Conservation (phyloP, 1,140 invertebrate genomes). For the Aphidius ervi region DNA sequence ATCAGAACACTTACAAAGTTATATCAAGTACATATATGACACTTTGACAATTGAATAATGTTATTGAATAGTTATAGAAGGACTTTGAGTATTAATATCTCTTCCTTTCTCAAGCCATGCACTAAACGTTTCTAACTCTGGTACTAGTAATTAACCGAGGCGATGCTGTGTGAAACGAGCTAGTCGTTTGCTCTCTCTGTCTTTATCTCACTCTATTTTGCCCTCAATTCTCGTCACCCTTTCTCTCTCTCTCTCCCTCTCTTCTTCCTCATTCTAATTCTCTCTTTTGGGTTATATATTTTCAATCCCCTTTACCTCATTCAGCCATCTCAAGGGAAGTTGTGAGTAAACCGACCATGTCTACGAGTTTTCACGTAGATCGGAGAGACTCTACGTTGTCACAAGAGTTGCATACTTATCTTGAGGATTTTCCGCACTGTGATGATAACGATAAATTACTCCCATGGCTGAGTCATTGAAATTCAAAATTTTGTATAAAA, state of each 20-base stretch:
- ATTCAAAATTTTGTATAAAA: slow-evolving; percentile 8
- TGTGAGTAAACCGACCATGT: slow-evolving; percentile 27
- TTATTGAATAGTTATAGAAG: too few relatives aligned
- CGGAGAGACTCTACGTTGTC: not conserved
- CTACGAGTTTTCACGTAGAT: slow-evolving; percentile 16
- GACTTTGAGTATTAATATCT: too few relatives aligned
- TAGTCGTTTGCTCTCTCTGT: slow-evolving; percentile 17
- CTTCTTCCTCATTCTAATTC: not conserved
- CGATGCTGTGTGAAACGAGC: slow-evolving; percentile 43
- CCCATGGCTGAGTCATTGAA: slow-evolving; percentile 15
- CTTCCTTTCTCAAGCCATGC: slow-evolving; percentile 11
- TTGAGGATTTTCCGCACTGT: slow-evolving; percentile 18
- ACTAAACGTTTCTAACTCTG: slow-evolving; percentile 42
- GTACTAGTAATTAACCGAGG: slow-evolving; percentile 46
- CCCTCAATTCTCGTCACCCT: slow-evolving; percentile 2
- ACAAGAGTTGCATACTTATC: slow-evolving; percentile 13
- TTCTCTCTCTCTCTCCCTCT: slow-evolving; percentile 14
- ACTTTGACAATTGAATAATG: too few relatives aligned
- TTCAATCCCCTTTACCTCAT: not conserved
- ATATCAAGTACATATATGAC: too few relatives aligned
- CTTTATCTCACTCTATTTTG: slow-evolving; percentile 13
- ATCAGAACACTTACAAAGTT: too few relatives aligned
- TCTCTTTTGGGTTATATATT: not conserved
- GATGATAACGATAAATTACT: slow-evolving; percentile 24
- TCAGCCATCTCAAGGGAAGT: not conserved